Conservation (phyloP, 2,113 vertebrate genomes). For the Malurus cyaneus region DNA sequence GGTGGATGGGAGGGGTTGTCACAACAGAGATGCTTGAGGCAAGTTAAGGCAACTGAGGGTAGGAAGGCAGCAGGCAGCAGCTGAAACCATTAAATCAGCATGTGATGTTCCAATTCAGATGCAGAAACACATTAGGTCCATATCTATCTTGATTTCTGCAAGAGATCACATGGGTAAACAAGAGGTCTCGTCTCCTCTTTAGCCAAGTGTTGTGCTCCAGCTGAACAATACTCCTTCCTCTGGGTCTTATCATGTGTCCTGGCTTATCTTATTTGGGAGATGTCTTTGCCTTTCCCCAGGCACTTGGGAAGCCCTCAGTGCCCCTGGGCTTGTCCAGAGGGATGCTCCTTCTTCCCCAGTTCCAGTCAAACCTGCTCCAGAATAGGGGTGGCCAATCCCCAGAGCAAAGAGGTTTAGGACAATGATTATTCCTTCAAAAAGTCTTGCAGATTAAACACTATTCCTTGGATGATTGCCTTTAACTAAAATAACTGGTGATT, state of each 20-base stretch:
- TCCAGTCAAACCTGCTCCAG: neutral
- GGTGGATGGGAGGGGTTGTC: neutral
- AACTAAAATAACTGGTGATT: neutral
- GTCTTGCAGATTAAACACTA: neutral
- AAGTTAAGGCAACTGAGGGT: neutral
- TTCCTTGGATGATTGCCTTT: neutral
- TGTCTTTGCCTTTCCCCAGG: neutral
- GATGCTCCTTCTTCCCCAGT: neutral
- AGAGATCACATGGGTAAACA: neutral
- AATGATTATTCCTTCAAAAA: neutral
- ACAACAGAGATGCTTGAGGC: neutral
- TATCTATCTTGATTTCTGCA: neutral
- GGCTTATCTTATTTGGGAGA: neutral
- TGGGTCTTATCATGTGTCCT: neutral
- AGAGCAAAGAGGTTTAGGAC: neutral
- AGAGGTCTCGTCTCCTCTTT: neutral
- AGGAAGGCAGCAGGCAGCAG: neutral
- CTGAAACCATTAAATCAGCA: neutral
- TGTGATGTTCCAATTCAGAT: neutral
- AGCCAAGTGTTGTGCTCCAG: neutral
- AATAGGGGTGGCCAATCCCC: neutral
- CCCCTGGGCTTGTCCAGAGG: neutral
- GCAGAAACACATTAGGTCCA: neutral
- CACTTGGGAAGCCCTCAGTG: fast-evolving
- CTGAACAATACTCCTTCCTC: neutral